A percentile compares a stretch with the other conserved stretches of the same genome.
Conservation (phyloP, 2,113 vertebrate species). For the Rhinichthys klamathensis region DNA sequence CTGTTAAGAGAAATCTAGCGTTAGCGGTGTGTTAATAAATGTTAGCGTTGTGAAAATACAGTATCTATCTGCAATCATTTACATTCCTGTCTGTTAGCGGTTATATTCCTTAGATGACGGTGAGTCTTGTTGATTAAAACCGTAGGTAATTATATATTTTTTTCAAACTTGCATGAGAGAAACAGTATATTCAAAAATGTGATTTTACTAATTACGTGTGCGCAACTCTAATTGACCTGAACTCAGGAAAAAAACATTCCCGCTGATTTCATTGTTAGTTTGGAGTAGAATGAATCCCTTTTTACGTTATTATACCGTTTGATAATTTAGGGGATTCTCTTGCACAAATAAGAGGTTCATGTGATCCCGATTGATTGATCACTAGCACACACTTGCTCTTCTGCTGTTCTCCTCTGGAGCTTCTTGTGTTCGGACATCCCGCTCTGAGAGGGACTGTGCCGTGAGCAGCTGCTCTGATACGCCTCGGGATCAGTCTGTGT, state of each 20-base stretch:
- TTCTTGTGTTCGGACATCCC: no score
- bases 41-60: not conserved
- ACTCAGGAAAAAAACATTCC: not conserved
- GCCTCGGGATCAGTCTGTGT: no score
- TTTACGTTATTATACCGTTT: no score
- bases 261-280: not conserved
- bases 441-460: no score
- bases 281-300: not conserved
- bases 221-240: not conserved
- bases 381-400: not conserved
- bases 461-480: no score
- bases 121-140: no score
- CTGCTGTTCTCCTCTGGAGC: not conserved
- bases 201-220: not conserved
- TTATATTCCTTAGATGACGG: no score
- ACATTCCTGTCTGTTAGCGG: no score
- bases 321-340: not conserved
- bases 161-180: not conserved
- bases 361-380: not conserved
- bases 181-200: not conserved
- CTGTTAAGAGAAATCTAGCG: no score
- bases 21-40: no score
- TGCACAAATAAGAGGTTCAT: not conserved
- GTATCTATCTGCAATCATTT: no score
- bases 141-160: no score